Evolutionary conservation across 2,797 vertebrate genomes (phyloP), one percentile per base, ranked within the genome.

Genomic region (Micrastur ruficollis): DNA sequence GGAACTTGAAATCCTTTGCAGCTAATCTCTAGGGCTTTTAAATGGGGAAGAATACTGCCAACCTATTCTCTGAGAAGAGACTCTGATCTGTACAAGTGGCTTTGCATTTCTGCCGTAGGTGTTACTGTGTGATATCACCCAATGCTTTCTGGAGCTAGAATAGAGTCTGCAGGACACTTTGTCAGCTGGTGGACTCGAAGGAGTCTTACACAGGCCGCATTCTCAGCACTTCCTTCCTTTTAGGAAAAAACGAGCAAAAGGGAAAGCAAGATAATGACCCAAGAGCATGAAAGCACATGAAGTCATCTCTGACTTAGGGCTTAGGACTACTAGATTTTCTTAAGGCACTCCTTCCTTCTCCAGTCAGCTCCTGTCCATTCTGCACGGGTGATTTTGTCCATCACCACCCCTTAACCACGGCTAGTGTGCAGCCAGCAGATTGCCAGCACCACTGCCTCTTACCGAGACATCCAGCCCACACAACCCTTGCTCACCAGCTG

Each of bases 401-500:
- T 93, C 81, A 74, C 53, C 68, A 75, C 25, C 56, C 53, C n/a
- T 61, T 44, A 52, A 15, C 26, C 38, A n/a, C 34, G 46, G 82
- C 25, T 75, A 22, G 42, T 3, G 22, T 65, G 58, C 81, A 82
- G 34, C 32, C 56, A 47, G 47, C 47, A 66, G 68, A 31, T 75
- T 68, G 50, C 61, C 56, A 70, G 61, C 76, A 79, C 79, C 31
- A 0, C 20, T 71, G 63, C 78, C 27, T 92, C 74, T 84, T 89
- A 62, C 85, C 81, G 46, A 63, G 34, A 22, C 72, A 26, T 17
- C 53, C 80, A 68, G 31, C 82, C 92, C 88, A n/a, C 70, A 5
- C 31, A 75, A 15, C 27, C 76, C 74, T 63, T 65, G 79, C 89
- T 94, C 76, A 50, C 80, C 95, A 95, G 65, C 86, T 95, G 95